A percentile compares a stretch with the other conserved stretches of the same genome.
phyloP scores from a whole-genome alignment of 2,888 invertebrate species.

The Troides oblongomaculatus region DNA sequence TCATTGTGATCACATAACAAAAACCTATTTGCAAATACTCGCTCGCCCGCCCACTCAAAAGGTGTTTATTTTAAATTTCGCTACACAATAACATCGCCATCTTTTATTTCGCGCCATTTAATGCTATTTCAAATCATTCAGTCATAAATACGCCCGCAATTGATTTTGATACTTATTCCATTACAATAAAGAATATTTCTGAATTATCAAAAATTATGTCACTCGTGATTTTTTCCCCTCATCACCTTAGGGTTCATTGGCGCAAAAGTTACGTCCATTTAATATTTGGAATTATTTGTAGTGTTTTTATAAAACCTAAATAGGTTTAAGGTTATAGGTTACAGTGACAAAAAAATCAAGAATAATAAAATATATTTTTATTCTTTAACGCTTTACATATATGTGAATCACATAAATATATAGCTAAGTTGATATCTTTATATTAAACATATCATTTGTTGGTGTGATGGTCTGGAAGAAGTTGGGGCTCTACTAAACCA shows the following conservation, averaged over 20 bases:
- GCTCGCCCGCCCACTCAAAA: slow-evolving; percentile 77
- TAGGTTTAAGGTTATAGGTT: too few relatives aligned
- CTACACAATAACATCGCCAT: slow-evolving; percentile 67
- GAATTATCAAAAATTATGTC: not conserved
- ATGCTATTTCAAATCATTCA: slow-evolving; percentile 65
- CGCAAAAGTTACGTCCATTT: not conserved
- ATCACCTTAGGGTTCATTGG: slow-evolving; percentile 7
- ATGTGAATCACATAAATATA: too few relatives aligned
- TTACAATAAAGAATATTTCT: slow-evolving; percentile 36
- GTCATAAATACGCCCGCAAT: slow-evolving; percentile 35
- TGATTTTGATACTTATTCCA: slow-evolving; percentile 43
- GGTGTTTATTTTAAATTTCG: slow-evolving; percentile 78
- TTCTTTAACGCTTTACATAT: too few relatives aligned
- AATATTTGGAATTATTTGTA: not conserved
- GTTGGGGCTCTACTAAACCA: too few relatives aligned
- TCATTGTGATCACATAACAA: slow-evolving; percentile 65
- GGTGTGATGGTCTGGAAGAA: too few relatives aligned
- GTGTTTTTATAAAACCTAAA: too few relatives aligned
- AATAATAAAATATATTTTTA: too few relatives aligned
- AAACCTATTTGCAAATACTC: slow-evolving; percentile 77
- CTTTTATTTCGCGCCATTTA: slow-evolving; percentile 77
- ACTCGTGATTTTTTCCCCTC: not conserved
- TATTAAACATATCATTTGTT: too few relatives aligned
- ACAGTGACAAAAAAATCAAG: too few relatives aligned
- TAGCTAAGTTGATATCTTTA: too few relatives aligned